Conservation (phyloP, 2,888 invertebrate genomes). For the Rhodophaea formosa region DNA sequence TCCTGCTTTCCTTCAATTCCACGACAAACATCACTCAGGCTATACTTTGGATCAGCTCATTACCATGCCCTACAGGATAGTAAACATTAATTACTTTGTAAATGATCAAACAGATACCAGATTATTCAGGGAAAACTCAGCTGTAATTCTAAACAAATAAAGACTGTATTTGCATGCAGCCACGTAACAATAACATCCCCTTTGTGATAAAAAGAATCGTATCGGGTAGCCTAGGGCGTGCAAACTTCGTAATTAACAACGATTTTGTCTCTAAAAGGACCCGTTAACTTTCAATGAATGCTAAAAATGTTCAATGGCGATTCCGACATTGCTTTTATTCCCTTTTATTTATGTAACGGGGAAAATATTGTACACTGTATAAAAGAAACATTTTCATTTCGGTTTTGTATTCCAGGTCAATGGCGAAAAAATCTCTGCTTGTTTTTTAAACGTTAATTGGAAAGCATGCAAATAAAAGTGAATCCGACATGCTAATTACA, state of each 20-base stretch:
- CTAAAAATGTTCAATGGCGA: slow-evolving; percentile 17
- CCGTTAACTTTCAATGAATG: slow-evolving; percentile 16
- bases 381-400: too few relatives aligned
- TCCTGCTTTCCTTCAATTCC: slow-evolving; percentile 1
- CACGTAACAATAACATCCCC: slow-evolving; percentile 15
- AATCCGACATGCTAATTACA: too few relatives aligned
- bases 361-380: too few relatives aligned
- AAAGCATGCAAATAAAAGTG: too few relatives aligned
- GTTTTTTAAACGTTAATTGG: too few relatives aligned
- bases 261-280: slow-evolving; percentile 23
- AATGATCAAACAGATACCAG: slow-evolving; percentile 5
- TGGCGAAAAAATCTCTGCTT: too few relatives aligned
- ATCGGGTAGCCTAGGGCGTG: slow-evolving; percentile 16
- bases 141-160: background rate
- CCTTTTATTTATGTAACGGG: too few relatives aligned
- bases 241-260: slow-evolving; percentile 29
- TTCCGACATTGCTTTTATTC: background rate
- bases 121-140: background rate
- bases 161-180: background rate
- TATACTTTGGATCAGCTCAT: slow-evolving; percentile 10
- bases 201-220: slow-evolving; percentile 17
- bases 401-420: too few relatives aligned
- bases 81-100: slow-evolving; percentile 12
- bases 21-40: slow-evolving; percentile 3
- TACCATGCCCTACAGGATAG: slow-evolving; percentile 13